Evolutionary conservation across 1,140 invertebrate genomes (phyloP).

Genomic region (Neodiprion pinetum): DNA sequence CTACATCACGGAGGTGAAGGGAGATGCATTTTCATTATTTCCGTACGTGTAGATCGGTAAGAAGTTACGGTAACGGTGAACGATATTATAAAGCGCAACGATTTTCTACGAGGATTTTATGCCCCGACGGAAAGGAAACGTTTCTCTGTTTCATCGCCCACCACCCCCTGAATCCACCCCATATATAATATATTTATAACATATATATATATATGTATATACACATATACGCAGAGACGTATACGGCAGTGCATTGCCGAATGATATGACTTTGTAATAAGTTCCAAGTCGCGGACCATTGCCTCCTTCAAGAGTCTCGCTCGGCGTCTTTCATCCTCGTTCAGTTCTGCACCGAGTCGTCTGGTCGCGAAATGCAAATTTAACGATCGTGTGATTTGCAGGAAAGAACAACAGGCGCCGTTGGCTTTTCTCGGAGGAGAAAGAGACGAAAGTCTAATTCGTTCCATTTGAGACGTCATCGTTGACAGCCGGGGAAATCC

Average conservation of each 20-base stretch:
- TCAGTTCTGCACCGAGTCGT: no score
- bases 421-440: no score
- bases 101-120: not conserved
- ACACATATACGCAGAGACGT: not conserved
- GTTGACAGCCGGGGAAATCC: not conserved
- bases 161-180: not conserved
- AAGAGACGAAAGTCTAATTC: not conserved
- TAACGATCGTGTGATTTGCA: no score
- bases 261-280: constrained; percentile 6
- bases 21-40: not conserved
- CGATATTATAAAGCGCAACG: not conserved
- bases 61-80: not conserved
- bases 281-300: not conserved
- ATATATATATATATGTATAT: not conserved
- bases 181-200: not conserved
- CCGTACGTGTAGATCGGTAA: no score
- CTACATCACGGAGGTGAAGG: not conserved
- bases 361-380: no score
- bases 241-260: not conserved
- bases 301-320: not conserved
- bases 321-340: no score
- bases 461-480: not conserved
- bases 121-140: not conserved
- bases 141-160: not conserved
- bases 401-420: no score